Conservation (phyloP, 92 coral and sea anemone genomes). For the Plumapathes pennacea region DNA sequence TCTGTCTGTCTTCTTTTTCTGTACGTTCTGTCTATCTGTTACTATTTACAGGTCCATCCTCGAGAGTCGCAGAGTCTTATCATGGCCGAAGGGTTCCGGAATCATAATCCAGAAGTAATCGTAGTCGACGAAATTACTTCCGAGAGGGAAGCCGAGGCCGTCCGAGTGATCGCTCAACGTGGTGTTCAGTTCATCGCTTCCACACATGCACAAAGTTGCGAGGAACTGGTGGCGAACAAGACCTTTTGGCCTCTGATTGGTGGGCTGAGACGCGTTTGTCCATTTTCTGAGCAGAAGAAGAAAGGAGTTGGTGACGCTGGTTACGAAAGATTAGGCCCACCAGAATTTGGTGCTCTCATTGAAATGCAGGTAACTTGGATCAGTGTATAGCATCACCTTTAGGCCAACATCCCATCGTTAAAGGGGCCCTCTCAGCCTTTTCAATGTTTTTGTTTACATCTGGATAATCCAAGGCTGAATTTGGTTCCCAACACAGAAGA, state of each 20-base stretch:
- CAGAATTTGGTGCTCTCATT: conserved; percentile 1
- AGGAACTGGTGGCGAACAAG: neutral
- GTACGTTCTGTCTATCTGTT: no score
- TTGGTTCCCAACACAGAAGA: no score
- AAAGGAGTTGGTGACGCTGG: neutral
- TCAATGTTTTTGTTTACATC: no score
- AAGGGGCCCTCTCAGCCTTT: no score
- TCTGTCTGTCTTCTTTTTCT: no score
- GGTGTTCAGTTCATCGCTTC: conserved; percentile 8
- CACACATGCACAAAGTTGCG: neutral
- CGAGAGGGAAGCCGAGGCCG: neutral
- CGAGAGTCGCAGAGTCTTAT: neutral
- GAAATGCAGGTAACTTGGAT: conserved; percentile 18
- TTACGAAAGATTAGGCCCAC: neutral
- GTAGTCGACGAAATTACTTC: neutral
- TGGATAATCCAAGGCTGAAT: no score
- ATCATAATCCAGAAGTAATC: conserved; percentile 1
- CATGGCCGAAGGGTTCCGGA: neutral
- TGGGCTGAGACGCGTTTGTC: neutral
- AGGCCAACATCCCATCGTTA: no score
- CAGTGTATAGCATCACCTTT: no score
- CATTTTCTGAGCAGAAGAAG: neutral
- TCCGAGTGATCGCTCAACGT: neutral
- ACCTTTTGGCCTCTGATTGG: conserved; percentile 8
- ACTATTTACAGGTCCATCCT: conserved; percentile 2